These are phyloP conservation scores for Dreissena rostriformis DNA, from an alignment of 1,140 invertebrate genomes.

Conservation along the genomic window DNA sequence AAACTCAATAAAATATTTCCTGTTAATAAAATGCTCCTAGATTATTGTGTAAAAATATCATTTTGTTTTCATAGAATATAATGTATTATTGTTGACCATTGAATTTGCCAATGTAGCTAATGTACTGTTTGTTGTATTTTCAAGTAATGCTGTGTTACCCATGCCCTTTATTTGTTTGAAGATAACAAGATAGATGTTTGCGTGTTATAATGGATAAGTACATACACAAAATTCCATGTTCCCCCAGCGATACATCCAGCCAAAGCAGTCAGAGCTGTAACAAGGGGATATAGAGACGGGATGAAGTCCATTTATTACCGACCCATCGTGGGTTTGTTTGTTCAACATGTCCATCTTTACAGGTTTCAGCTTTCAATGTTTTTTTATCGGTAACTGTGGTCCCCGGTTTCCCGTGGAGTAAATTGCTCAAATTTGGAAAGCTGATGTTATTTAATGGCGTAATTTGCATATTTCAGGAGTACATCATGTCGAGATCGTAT, in stretches of 20 bases:
- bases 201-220: conserved; percentile 3
- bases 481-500: conserved; percentile 27
- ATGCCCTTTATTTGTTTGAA: background rate
- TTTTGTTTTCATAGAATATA: too few species aligned
- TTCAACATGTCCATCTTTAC: conserved; percentile 29
- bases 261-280: background rate
- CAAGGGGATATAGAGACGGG: background rate
- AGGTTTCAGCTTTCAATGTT: conserved; percentile 31
- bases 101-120: too few species aligned
- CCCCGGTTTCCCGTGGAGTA: background rate
- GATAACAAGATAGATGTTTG: conserved; percentile 5
- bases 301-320: conserved; percentile 50
- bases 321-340: conserved; percentile 45
- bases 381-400: background rate
- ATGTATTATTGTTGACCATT: too few species aligned
- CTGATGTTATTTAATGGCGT: background rate
- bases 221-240: conserved; percentile 46
- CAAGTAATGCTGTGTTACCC: too few species aligned
- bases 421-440: background rate
- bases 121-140: too few species aligned
- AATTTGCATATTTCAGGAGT: conserved; percentile 42
- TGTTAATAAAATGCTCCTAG: too few species aligned
- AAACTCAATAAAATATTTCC: too few species aligned
- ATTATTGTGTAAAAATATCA: too few species aligned
- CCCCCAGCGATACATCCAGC: conserved; percentile 21